Conservation (phyloP, 1,140 invertebrate genomes). For the Brachionus sp. region DNA sequence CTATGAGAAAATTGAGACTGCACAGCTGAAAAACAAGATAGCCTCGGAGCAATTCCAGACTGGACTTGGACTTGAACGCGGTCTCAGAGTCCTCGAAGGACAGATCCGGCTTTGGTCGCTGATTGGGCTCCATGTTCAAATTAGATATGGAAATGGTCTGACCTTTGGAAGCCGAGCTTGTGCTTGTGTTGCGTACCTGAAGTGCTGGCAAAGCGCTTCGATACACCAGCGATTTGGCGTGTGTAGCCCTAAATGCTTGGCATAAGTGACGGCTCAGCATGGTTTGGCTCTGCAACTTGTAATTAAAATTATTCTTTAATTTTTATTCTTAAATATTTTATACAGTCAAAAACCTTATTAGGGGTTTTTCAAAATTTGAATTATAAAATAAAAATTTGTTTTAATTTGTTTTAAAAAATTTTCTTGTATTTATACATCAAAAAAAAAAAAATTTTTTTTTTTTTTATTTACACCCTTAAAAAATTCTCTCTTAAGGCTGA, state of each 20-base stretch:
- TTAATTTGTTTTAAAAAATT: not conserved
- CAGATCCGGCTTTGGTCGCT: constrained; percentile 9
- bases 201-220: not conserved
- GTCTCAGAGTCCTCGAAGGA: constrained; percentile 37
- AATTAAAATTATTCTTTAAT: not conserved
- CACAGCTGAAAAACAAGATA: constrained; percentile 89
- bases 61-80: constrained; percentile 29
- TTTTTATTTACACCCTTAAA: constrained; percentile 28
- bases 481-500: constrained; percentile 20
- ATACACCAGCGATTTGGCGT: not conserved
- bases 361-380: not conserved
- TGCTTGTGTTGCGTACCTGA: constrained; percentile 10
- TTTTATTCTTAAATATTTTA: not conserved
- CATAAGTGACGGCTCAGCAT: constrained; percentile 28
- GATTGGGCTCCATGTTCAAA: not conserved
- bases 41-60: constrained; percentile 76
- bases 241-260: not conserved
- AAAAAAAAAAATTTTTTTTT: not conserved
- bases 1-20: constrained; percentile 79
- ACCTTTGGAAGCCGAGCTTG: constrained; percentile 3
- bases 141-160: not conserved
- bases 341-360: constrained; percentile 7
- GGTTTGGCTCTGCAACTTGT: not conserved
- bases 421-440: constrained; percentile 1
- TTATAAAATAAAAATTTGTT: not conserved